Conservation (phyloP, 2,888 invertebrate species). For the Lumbricus terrestris region DNA sequence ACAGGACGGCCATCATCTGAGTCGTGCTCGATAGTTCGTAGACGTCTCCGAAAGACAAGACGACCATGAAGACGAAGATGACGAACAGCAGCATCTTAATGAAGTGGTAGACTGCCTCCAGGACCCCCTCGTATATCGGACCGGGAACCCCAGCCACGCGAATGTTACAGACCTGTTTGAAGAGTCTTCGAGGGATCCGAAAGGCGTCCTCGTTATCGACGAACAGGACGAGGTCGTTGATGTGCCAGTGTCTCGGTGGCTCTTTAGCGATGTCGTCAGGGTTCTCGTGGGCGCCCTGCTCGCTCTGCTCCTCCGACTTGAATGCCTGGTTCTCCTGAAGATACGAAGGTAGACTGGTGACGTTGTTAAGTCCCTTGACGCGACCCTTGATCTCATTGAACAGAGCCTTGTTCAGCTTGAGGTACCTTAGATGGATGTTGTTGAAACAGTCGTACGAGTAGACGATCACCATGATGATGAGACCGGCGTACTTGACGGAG, state of each 20-base stretch:
- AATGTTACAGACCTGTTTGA: slow-evolving; percentile 53
- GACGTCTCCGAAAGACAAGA: slow-evolving; percentile 55
- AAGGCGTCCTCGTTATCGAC: slow-evolving; percentile 56
- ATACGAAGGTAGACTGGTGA: slow-evolving; percentile 33
- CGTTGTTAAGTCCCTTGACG: slow-evolving; percentile 45
- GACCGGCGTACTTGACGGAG: slow-evolving; percentile 52
- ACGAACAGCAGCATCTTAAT: slow-evolving; percentile 54
- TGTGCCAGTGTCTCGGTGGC: slow-evolving; percentile 45
- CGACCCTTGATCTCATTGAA: slow-evolving; percentile 53
- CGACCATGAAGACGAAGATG: slow-evolving; percentile 56
- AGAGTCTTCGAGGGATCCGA: slow-evolving; percentile 52
- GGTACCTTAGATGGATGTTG: slow-evolving; percentile 55
- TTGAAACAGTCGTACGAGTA: slow-evolving; percentile 57
- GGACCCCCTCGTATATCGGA: slow-evolving; percentile 51
- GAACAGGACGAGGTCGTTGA: slow-evolving; percentile 54
- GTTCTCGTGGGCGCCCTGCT: slow-evolving; percentile 40
- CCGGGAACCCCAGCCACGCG: slow-evolving; percentile 56
- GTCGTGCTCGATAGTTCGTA: slow-evolving; percentile 54
- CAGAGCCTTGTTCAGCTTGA: slow-evolving; percentile 52
- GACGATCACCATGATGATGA: slow-evolving; percentile 55
- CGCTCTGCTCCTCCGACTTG: slow-evolving; percentile 39
- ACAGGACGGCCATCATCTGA: slow-evolving; percentile 54
- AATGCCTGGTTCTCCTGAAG: slow-evolving; percentile 49
- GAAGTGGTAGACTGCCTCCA: slow-evolving; percentile 54
- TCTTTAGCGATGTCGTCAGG: slow-evolving; percentile 37